A percentile compares a stretch with the other conserved stretches of the same genome.
Evolutionary conservation across 2,888 invertebrate genomes (phyloP).

Genomic region (Plutella xylostella): DNA sequence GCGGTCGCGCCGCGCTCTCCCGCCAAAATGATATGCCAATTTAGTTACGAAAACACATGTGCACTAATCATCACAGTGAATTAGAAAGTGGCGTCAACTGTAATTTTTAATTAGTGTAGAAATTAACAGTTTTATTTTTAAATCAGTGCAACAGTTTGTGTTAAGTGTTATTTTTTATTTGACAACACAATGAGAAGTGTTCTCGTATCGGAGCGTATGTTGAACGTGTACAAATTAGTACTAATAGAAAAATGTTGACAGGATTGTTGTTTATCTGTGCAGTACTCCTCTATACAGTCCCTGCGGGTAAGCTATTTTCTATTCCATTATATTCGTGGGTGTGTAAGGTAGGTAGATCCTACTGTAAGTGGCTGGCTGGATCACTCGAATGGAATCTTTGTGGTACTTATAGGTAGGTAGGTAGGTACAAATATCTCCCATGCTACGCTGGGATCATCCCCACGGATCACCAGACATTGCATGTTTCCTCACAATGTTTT

Average conservation of each 20-base stretch:
- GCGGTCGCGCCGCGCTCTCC: slow-evolving; percentile 30
- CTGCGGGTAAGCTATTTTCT: slow-evolving; percentile 45
- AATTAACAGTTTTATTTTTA: slow-evolving; percentile 27
- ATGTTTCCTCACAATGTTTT: too few species aligned
- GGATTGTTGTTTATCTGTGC: slow-evolving; percentile 45
- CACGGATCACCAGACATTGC: too few species aligned
- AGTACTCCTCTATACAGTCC: slow-evolving; percentile 38
- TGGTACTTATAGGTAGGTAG: too few species aligned
- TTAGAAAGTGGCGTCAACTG: slow-evolving; percentile 19
- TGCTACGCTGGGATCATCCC: too few species aligned
- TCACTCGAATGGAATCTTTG: too few species aligned
- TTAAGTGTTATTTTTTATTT: slow-evolving; percentile 27
- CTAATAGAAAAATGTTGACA: slow-evolving; percentile 54
- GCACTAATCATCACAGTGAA: slow-evolving; percentile 20
- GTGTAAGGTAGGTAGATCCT: too few species aligned
- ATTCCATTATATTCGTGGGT: too few species aligned
- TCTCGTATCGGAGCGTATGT: slow-evolving; percentile 40
- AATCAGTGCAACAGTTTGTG: slow-evolving; percentile 17
- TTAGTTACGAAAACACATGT: slow-evolving; percentile 14
- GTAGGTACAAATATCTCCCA: too few species aligned
- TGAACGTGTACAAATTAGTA: slow-evolving; percentile 40
- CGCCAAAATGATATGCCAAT: slow-evolving; percentile 39
- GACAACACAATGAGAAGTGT: slow-evolving; percentile 52
- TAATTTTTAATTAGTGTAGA: slow-evolving; percentile 31
- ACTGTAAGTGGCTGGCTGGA: too few species aligned